Base-by-base conservation (phyloP, 2,888 invertebrate genomes). In the Agrotis clavis region DNA sequence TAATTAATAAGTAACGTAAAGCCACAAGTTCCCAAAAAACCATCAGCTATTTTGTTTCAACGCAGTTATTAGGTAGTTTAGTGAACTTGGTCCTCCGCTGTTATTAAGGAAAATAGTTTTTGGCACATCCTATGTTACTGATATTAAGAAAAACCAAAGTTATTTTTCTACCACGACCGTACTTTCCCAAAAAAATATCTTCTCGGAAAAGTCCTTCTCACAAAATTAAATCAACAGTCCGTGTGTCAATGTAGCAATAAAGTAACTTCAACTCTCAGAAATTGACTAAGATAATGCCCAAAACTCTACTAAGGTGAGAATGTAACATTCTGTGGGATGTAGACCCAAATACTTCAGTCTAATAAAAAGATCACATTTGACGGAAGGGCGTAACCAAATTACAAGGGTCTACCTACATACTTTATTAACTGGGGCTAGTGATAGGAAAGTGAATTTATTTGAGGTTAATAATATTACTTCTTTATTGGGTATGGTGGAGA, bases 351-450 rank as follows among this genome's bases (percentile, higher is more conserved):
- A 50, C 67, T 68, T 67, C 57, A 63, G 61, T 50, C 57, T 63
- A 69, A 80, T 77, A 82, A 77, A 80, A 77, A 80, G 61, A 67
- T 74, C 71, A 53, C 60, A 14, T 51, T 9, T 81, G 78, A 73
- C 61, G 70, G 67, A 67, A 68, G 51, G 64, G 25, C 18, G 65
- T 75, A 81, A 82, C 78, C 63, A 74, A 82, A 83, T 82, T 83
- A 81, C 56, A 74, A 59, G 71, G 78, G 82, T 60, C 62, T 47
- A 30, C 35, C 48, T 61, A 9, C 25, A 54, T 53, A 50, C 63
- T 71, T 69, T 72, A 81, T 78, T 83, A 74, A 72, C 54, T 48
- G n/a, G 13, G 25, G 11, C 21, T 71, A 70, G 71, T 63, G 66
- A 71, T 25, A 70, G 30, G 57, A 61, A 60, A 57, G 35, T 57